phyloP scores from a whole-genome alignment of 2,797 vertebrate species.

The Mormyrops attenuatus region DNA sequence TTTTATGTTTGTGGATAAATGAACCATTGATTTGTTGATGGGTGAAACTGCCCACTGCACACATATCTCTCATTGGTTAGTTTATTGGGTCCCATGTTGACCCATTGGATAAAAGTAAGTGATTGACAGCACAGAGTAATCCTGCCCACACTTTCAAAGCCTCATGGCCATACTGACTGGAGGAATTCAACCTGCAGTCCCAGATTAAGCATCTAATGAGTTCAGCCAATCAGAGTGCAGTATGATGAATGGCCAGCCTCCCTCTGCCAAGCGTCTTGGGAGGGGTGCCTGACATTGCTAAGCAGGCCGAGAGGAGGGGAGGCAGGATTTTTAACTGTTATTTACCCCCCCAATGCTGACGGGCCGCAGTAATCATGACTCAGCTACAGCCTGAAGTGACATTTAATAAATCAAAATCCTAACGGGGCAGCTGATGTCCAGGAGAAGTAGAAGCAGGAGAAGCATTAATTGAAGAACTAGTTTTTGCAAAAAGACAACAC shows the following conservation, averaged over 20 bases:
- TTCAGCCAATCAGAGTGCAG: slow-evolving; percentile 31
- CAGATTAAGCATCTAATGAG: slow-evolving; percentile 27
- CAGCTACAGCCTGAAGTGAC: slow-evolving; percentile 52
- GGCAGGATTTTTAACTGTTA: slow-evolving; percentile 45
- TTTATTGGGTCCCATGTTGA: neutral
- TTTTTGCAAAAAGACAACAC: neutral
- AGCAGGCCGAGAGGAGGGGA: slow-evolving; percentile 46
- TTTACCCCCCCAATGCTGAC: slow-evolving; percentile 34
- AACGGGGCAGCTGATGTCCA: slow-evolving; percentile 49
- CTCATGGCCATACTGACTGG: neutral
- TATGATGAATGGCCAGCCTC: slow-evolving; percentile 35
- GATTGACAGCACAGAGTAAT: slow-evolving; percentile 1
- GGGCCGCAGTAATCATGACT: slow-evolving; percentile 52
- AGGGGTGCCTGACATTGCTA: slow-evolving; percentile 45
- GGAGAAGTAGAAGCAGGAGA: slow-evolving; percentile 48
- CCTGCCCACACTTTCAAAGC: neutral
- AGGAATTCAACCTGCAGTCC: slow-evolving; percentile 7
- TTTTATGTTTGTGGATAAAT: neutral
- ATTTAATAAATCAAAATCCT: slow-evolving; percentile 64
- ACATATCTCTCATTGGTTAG: neutral
- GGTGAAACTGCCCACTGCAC: neutral
- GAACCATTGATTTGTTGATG: neutral
- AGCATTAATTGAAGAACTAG: slow-evolving; percentile 5
- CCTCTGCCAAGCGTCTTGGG: slow-evolving; percentile 21
- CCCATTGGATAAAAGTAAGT: neutral